Conservation (phyloP, 2,888 invertebrate genomes). For the Chorisops tibialis region DNA sequence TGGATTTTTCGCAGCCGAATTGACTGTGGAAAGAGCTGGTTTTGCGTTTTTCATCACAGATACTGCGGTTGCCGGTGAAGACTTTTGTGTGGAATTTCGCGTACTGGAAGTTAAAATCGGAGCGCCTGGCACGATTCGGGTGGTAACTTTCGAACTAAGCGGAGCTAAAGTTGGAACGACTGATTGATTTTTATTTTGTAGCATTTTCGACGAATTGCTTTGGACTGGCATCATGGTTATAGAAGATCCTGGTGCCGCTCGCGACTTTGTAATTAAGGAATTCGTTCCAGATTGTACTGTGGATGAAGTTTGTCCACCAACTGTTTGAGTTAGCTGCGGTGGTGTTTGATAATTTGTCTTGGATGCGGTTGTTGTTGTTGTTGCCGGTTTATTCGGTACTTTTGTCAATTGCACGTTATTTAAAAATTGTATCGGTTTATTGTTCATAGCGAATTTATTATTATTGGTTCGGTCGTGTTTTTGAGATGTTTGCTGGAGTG, state of each 20-base stretch:
- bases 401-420: slow-evolving; percentile 22
- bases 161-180: slow-evolving; percentile 14
- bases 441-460: not conserved
- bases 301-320: too few species aligned
- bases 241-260: not conserved
- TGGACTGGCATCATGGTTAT: not conserved
- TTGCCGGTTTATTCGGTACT: slow-evolving; percentile 2
- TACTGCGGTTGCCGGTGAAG: not conserved
- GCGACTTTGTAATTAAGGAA: slow-evolving; percentile 4
- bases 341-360: not conserved
- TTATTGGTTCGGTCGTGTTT: too few species aligned
- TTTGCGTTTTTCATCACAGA: not conserved
- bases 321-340: too few species aligned
- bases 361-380: too few species aligned
- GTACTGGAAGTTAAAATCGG: too few species aligned
- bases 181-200: not conserved
- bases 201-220: not conserved
- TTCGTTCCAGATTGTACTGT: not conserved
- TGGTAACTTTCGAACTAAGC: not conserved
- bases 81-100: not conserved
- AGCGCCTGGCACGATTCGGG: not conserved
- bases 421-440: slow-evolving; percentile 14
- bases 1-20: not conserved
- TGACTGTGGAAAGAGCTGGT: not conserved
- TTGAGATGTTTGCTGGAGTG: not conserved